phyloP scores from a whole-genome alignment of 2,888 invertebrate species.

The Clistopyga incitator region DNA sequence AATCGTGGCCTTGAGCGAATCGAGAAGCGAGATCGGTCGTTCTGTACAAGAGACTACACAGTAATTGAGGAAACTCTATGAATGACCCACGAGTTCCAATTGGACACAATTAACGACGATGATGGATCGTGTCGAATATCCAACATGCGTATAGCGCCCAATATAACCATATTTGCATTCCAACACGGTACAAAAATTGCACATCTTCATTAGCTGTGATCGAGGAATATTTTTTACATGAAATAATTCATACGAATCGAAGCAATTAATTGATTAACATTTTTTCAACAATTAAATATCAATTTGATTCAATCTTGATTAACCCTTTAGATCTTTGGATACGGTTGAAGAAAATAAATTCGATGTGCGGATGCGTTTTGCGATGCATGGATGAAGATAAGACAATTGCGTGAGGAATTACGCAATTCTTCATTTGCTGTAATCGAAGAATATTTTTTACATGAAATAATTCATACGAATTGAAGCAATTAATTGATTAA shows the following conservation, averaged over 20 bases:
- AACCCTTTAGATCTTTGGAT: too few species aligned
- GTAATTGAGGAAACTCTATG: conserved; percentile 34
- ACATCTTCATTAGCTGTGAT: background rate
- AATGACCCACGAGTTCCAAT: conserved; percentile 53
- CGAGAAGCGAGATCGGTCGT: conserved; percentile 12
- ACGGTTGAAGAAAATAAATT: too few species aligned
- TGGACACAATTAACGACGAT: conserved; percentile 54
- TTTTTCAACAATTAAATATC: too few species aligned
- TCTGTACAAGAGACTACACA: background rate
- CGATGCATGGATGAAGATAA: too few species aligned
- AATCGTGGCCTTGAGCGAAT: conserved; percentile 35
- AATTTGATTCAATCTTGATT: too few species aligned
- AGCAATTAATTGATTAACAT: too few species aligned
- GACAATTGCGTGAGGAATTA: background rate
- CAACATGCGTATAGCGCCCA: conserved; percentile 3
- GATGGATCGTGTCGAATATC: conserved; percentile 51
- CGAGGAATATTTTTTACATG: background rate
- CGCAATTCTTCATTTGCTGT: background rate
- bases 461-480: too few species aligned
- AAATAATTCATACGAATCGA: too few species aligned
- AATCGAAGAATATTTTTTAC: background rate
- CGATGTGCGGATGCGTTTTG: too few species aligned
- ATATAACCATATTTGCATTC: conserved; percentile 27
- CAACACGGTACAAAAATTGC: conserved; percentile 16
- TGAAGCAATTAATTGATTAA: too few species aligned